A percentile compares a stretch with the other conserved stretches of the same genome.
Evolutionary conservation across 2,888 invertebrate species (phyloP).

Genomic region (Stomorhina lunata): DNA sequence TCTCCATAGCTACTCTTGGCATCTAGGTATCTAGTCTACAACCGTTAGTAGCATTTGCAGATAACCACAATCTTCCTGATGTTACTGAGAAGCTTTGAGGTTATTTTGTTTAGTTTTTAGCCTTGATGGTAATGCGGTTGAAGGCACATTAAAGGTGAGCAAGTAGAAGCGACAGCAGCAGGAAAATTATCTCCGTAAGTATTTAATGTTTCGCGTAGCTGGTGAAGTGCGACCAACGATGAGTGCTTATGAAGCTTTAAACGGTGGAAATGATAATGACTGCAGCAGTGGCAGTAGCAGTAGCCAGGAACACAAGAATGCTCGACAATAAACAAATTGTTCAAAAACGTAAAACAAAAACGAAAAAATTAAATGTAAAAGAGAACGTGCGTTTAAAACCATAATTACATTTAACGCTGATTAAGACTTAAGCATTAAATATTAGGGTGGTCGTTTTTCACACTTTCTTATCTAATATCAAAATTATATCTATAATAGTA

Average conservation of each 20-base stretch:
- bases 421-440: conserved; percentile 39
- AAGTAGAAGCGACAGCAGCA: background rate
- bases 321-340: conserved; percentile 1
- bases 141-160: conserved; percentile 32
- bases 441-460: no score
- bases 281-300: background rate
- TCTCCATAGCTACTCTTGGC: no score
- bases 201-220: conserved; percentile 24
- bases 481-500: no score
- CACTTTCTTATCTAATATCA: no score
- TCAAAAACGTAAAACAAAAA: background rate
- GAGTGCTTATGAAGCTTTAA: background rate
- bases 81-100: conserved; percentile 37
- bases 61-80: conserved; percentile 29
- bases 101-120: conserved; percentile 17
- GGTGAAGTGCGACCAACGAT: background rate
- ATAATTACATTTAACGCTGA: conserved; percentile 57
- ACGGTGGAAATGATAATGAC: conserved; percentile 35
- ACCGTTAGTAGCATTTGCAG: no score
- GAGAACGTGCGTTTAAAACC: conserved; percentile 26
- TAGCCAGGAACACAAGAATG: background rate
- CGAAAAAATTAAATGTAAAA: background rate
- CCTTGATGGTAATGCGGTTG: conserved; percentile 24
- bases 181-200: background rate
- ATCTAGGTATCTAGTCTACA: no score